These are phyloP conservation scores for Zaprionus inermis DNA, from an alignment of 1,140 invertebrate species.

Conservation along the genomic window DNA sequence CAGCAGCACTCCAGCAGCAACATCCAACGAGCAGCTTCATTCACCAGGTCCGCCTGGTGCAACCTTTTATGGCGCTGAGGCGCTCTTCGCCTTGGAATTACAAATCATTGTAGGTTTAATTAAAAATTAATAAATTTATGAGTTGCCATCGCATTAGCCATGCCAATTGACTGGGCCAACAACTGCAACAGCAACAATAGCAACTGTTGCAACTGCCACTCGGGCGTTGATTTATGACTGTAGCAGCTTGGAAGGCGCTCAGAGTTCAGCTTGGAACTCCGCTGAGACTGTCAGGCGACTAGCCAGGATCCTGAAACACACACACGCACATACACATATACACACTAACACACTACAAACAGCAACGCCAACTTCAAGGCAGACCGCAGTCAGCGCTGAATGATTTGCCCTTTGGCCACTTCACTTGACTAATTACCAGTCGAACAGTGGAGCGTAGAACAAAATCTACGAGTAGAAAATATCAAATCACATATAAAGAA, in stretches of 20 bases:
- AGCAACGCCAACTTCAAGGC: slow-evolving; percentile 51
- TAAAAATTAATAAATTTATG: slow-evolving; percentile 83
- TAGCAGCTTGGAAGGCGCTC: not conserved
- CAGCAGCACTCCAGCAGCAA: slow-evolving; percentile 27
- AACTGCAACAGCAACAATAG: slow-evolving; percentile 34
- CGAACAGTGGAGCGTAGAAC: slow-evolving; percentile 26
- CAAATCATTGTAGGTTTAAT: slow-evolving; percentile 81
- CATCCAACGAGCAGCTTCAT: slow-evolving; percentile 1
- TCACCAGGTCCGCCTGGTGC: slow-evolving; percentile 9
- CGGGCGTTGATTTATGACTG: slow-evolving; percentile 45
- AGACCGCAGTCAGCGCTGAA: slow-evolving; percentile 54
- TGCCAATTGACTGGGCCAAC: slow-evolving; percentile 73
- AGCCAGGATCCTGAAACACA: slow-evolving; percentile 20
- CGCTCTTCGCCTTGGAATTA: slow-evolving; percentile 64
- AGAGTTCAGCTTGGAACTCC: slow-evolving; percentile 11
- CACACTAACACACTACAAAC: not conserved
- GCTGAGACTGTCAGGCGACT: slow-evolving; percentile 50
- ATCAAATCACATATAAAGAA: not conserved
- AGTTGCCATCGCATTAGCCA: slow-evolving; percentile 80
- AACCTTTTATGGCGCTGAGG: slow-evolving; percentile 26
- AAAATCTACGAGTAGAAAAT: not conserved
- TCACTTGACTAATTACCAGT: slow-evolving; percentile 75
- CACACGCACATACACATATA: slow-evolving; percentile 16
- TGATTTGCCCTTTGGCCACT: slow-evolving; percentile 69
- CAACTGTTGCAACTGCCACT: slow-evolving; percentile 27